Evolutionary conservation across 2,888 invertebrate species (phyloP).

Genomic region (Caenorhabditis sulstoni): DNA sequence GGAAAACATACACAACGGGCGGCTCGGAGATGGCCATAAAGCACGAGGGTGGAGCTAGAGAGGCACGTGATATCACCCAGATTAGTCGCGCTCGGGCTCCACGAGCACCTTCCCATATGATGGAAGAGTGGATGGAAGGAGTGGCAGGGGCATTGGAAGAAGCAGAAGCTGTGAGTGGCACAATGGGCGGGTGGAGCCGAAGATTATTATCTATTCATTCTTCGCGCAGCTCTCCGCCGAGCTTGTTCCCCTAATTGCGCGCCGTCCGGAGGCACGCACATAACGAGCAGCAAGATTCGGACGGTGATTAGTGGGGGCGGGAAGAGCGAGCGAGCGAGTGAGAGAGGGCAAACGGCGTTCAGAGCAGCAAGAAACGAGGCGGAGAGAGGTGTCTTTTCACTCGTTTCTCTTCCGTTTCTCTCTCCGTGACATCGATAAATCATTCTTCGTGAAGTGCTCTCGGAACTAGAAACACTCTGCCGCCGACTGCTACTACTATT

Average conservation of each 20-base stretch:
- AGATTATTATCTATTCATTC: slow-evolving; percentile 62
- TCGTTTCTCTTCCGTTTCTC: neutral
- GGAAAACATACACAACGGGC: slow-evolving; percentile 2
- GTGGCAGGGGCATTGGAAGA: slow-evolving; percentile 6
- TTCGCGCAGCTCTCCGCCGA: slow-evolving; percentile 15
- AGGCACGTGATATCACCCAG: slow-evolving; percentile 27
- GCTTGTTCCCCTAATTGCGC: slow-evolving; percentile 50
- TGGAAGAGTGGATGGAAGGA: neutral
- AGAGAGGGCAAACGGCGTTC: slow-evolving; percentile 45
- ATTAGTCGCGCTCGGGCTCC: slow-evolving; percentile 6
- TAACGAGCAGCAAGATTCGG: slow-evolving; percentile 32
- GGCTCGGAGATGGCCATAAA: slow-evolving; percentile 27
- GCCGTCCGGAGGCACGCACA: slow-evolving; percentile 17
- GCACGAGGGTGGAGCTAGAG: slow-evolving; percentile 8
- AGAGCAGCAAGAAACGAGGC: slow-evolving; percentile 6
- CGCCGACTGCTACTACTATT: neutral
- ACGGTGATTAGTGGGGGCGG: slow-evolving; percentile 30
- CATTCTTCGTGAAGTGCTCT: slow-evolving; percentile 27
- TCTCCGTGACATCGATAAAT: slow-evolving; percentile 41
- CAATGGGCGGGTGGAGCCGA: slow-evolving; percentile 14
- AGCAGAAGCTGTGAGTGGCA: slow-evolving; percentile 19
- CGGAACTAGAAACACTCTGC: neutral
- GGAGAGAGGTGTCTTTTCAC: slow-evolving; percentile 8
- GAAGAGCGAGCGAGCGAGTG: slow-evolving; percentile 14
- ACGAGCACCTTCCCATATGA: neutral